These are phyloP conservation scores for Crossaster papposus DNA, from an alignment of 53 echinoderm and acorn worm genomes.

Conservation along the genomic window DNA sequence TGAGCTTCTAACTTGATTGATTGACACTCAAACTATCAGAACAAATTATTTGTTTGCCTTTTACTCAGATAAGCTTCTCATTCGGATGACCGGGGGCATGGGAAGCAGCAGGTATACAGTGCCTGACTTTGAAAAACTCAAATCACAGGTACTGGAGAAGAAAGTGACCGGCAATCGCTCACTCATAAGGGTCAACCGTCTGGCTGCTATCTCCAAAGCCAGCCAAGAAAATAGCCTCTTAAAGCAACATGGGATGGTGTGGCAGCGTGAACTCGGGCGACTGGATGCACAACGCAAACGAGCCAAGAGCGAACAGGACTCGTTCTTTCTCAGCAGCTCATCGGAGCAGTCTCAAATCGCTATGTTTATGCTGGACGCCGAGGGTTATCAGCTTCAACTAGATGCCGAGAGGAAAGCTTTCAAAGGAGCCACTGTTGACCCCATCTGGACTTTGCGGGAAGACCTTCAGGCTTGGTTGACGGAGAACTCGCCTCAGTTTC, in stretches of 20 bases:
- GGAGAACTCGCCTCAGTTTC: slow-evolving; percentile 38
- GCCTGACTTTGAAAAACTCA: slow-evolving; percentile 88
- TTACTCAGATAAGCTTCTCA: slow-evolving; percentile 80
- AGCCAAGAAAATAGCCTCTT: slow-evolving; percentile 82
- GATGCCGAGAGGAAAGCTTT: slow-evolving; percentile 73
- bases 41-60: background rate
- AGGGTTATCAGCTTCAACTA: slow-evolving; percentile 73
- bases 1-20: background rate
- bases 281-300: slow-evolving; percentile 66
- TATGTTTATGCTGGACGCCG: slow-evolving; percentile 95
- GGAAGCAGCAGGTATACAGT: slow-evolving; percentile 80
- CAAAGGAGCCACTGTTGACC: slow-evolving; percentile 72
- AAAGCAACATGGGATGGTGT: slow-evolving; percentile 87
- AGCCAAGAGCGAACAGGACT: slow-evolving; percentile 48
- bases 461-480: slow-evolving; percentile 70
- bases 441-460: slow-evolving; percentile 83
- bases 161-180: slow-evolving; percentile 85
- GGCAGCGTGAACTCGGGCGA: slow-evolving; percentile 72
- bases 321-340: slow-evolving; percentile 45
- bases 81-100: slow-evolving; percentile 88
- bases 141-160: slow-evolving; percentile 76
- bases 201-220: slow-evolving; percentile 70
- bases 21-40: background rate
- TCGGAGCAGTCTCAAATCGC: slow-evolving; percentile 78
- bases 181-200: slow-evolving; percentile 70